Base-by-base conservation (phyloP, 2,113 vertebrate species). In the Ailurus styani region DNA sequence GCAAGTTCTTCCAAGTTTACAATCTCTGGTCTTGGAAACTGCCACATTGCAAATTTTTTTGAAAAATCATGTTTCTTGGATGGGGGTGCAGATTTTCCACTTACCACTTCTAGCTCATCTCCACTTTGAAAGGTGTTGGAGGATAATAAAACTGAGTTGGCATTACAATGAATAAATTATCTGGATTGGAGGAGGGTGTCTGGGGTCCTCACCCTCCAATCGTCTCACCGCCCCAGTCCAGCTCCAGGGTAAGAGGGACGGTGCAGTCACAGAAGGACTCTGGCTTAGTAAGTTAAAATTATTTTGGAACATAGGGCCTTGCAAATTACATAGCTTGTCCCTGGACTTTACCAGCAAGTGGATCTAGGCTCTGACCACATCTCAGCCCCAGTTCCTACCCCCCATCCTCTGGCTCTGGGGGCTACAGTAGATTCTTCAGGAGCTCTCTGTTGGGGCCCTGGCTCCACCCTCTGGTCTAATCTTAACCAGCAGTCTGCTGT, bases 241-340 rank as follows among this genome's bases (percentile, higher is more conserved):
- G 18, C 60, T 13, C 18, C 37, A 2, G 10, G 18, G 34, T 0
- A 50, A 11, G 0, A 0, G 1, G 52, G 29, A 34, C 14, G 10
- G 27, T 3, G 42, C 2, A 11, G 6, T 40, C 23, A 5, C 40
- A 18, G 4, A 55, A 10, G 10, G 3, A 15, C 21, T 10, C 23
- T 68, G 7, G 0, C 60, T 3, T 3, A 57, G 31, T 18, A 29
- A 25, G 64, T 55, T n/a, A 45, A 68, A 64, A 42, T 42, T 62
- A 10, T 9, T 34, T 15, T 27, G 27, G 42, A 52, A 64, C 8
- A 4, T 4, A 25, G n/a, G 6, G 52, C 23, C 10, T n/a, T 8
- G 45, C 23, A 75, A 75, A 83, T 90, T 34, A 27, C 11, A 6
- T 25, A 47, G 42, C 34, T 50, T 21, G 9, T 47, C 42, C 42